Evolutionary conservation across 2,888 invertebrate species (phyloP).

Genomic region (Pseudeuparius sepicola): DNA sequence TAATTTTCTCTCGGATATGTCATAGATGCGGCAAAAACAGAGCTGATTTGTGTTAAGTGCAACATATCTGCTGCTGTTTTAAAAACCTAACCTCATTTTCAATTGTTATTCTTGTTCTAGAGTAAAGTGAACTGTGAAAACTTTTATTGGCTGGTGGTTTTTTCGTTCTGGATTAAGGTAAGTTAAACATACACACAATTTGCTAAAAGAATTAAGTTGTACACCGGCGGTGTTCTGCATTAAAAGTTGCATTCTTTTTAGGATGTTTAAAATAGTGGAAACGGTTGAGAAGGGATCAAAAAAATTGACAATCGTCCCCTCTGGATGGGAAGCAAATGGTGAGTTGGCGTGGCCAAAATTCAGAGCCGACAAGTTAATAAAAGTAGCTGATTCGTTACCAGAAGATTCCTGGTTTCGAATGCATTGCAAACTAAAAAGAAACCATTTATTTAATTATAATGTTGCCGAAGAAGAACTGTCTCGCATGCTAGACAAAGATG

Average conservation of each 20-base stretch:
- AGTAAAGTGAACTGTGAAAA: too few relatives aligned
- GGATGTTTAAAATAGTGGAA: constrained; percentile 5
- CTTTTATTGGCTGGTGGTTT: too few relatives aligned
- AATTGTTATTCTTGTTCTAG: too few relatives aligned
- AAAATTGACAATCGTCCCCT: constrained; percentile 12
- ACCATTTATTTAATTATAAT: constrained; percentile 4
- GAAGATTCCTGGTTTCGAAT: constrained; percentile 3
- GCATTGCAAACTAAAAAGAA: constrained; percentile 3
- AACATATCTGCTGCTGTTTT: too few relatives aligned
- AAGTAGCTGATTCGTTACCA: background rate
- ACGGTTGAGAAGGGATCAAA: constrained; percentile 12
- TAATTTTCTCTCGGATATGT: too few relatives aligned
- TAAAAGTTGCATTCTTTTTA: constrained; percentile 1
- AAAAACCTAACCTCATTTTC: too few relatives aligned
- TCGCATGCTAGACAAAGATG: constrained; percentile 1
- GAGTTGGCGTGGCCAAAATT: constrained; percentile 12
- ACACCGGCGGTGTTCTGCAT: too few relatives aligned
- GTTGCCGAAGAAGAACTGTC: constrained; percentile 4
- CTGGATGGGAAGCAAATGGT: constrained; percentile 11
- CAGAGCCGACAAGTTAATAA: constrained; percentile 3
- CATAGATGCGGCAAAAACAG: too few relatives aligned
- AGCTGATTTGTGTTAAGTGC: too few relatives aligned
- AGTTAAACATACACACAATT: too few relatives aligned
- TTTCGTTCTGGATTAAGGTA: too few relatives aligned
- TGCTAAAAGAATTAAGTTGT: too few relatives aligned